phyloP scores from a whole-genome alignment of 2,113 vertebrate genomes.

The Phyllostomus discolor region DNA sequence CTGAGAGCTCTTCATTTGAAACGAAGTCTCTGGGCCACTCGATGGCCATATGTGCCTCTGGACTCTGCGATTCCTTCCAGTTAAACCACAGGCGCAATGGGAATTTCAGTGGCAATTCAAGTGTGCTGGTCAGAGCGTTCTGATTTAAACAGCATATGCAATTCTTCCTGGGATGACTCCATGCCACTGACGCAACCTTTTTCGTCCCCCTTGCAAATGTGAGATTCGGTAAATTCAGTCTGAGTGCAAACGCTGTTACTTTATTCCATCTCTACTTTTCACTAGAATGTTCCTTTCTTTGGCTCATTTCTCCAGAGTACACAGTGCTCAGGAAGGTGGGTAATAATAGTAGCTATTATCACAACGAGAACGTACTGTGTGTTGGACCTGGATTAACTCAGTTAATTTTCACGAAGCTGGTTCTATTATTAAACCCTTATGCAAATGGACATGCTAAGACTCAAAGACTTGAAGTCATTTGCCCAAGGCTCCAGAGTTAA shows the following conservation, averaged over 20 bases:
- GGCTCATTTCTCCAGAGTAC: neutral
- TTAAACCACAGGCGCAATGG: neutral
- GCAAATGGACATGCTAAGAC: neutral
- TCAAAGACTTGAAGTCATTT: neutral
- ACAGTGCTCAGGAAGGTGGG: neutral
- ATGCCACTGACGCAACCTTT: neutral
- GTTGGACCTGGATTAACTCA: neutral
- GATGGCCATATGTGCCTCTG: neutral
- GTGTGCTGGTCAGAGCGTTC: neutral
- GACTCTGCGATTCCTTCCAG: neutral
- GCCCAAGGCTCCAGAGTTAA: neutral
- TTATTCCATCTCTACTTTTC: neutral
- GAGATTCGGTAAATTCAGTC: neutral
- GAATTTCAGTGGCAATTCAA: neutral
- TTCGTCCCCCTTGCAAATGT: neutral
- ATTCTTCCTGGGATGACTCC: neutral
- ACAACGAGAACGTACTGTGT: neutral
- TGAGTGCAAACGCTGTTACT: neutral
- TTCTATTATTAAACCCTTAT: neutral
- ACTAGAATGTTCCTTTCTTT: neutral
- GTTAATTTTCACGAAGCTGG: neutral
- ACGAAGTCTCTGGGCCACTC: neutral
- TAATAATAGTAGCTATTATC: neutral
- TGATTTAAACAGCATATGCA: neutral
- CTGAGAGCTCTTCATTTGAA: neutral